A percentile compares a stretch with the other conserved stretches of the same genome.
These are phyloP conservation scores for Tipula unca DNA, from an alignment of 2,888 invertebrate species.

Conservation along the genomic window DNA sequence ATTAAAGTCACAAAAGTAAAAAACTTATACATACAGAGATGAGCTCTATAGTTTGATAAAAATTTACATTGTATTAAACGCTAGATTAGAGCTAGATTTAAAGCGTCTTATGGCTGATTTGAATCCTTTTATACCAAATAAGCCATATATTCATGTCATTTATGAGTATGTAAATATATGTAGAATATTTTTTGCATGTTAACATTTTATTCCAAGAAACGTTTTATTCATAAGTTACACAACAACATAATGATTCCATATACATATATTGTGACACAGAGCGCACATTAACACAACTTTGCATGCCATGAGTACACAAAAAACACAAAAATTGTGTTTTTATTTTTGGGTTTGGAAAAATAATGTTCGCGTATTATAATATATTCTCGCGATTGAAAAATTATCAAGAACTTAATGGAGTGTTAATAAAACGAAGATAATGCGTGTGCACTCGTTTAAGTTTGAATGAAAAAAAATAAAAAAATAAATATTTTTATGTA, in stretches of 20 bases:
- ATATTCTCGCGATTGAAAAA: neutral
- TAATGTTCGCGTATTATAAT: neutral
- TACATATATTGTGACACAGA: neutral
- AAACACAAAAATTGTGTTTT: neutral
- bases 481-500: neutral
- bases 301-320: neutral
- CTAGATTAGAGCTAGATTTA: too few relatives aligned
- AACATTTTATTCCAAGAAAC: neutral
- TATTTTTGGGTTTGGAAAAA: neutral
- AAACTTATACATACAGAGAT: too few relatives aligned
- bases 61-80: too few relatives aligned
- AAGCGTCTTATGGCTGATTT: too few relatives aligned
- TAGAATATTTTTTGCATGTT: neutral
- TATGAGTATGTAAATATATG: too few relatives aligned
- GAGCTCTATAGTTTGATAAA: too few relatives aligned
- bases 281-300: neutral
- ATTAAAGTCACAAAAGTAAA: too few relatives aligned
- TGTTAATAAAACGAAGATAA: neutral
- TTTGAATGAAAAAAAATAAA: neutral
- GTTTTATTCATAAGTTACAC: neutral
- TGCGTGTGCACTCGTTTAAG: neutral
- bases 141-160: neutral
- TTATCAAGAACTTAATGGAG: neutral
- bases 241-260: neutral
- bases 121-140: neutral